Percentiles rank a stretch among this genome's conserved stretches.
These are phyloP conservation scores for Silurus glanis DNA, from an alignment of 2,113 vertebrate species.

Conservation along the genomic window DNA sequence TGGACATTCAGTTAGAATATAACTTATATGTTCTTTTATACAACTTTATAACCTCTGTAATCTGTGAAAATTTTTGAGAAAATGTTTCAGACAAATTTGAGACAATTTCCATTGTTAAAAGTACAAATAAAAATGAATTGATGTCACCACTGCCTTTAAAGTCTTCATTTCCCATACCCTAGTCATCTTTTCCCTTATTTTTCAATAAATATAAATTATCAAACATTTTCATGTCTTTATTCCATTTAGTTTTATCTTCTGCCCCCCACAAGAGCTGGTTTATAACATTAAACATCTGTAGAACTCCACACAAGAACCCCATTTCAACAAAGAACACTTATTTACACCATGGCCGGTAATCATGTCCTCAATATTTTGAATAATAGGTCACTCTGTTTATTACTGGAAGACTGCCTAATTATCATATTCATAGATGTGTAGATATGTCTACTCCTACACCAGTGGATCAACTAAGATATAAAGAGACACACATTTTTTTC, in stretches of 20 bases:
- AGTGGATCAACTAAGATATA: neutral
- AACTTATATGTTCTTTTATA: too few species aligned
- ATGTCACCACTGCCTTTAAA: neutral
- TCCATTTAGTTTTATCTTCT: neutral
- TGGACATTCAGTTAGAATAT: too few species aligned
- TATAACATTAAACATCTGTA: neutral
- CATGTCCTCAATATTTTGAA: neutral
- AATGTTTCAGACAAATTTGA: too few species aligned
- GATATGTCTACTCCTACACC: neutral
- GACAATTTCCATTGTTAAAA: too few species aligned
- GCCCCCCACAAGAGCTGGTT: neutral
- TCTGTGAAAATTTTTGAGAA: too few species aligned
- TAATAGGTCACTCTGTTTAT: conserved; percentile 23
- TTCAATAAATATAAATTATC: neutral
- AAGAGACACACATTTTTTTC: neutral
- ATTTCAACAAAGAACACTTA: neutral
- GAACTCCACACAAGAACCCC: neutral
- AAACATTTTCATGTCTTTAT: neutral
- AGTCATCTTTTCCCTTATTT: neutral
- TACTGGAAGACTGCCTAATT: neutral
- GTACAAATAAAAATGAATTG: neutral
- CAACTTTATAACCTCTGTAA: too few species aligned
- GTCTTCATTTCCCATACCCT: neutral
- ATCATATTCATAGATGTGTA: conserved; percentile 1
- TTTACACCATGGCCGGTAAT: neutral